Base-by-base conservation (phyloP, 2,888 invertebrate genomes). In the Sminthurinus aureus region DNA sequence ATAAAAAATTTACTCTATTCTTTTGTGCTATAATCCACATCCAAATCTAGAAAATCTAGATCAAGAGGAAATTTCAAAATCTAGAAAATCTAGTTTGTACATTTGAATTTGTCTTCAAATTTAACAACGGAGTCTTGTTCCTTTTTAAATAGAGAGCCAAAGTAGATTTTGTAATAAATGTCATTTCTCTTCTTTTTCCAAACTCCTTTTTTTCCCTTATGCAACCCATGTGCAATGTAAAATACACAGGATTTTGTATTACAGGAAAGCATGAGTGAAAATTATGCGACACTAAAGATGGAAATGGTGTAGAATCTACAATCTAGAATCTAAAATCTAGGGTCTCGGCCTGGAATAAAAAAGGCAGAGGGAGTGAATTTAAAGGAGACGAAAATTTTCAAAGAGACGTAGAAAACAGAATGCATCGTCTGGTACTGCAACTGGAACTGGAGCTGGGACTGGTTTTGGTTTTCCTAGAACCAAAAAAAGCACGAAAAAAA, bases 81-180 rank as follows among this genome's bases (percentile, higher is more conserved):
- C 20, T 8, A 71, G 22, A 20, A 12, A 71, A n/a, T 71, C 13
- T 71, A 6, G 9, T 71, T 71, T 71, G 11, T 52, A 13, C 8
- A 22, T 71, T 71, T 71, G 15, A 26, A 8, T 13, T 24, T 20
- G 24, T 26, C 24, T 24, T 24, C 3, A 13, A 71, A 71, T 67
- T 20, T 20, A 67, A 67, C n/a, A 20, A 67, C 4, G n/a, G n/a
- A 75, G 15, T 50, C 38, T 75, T 38, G 38, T 38, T 12, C 50
- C 12, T 75, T 15, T 51, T 58, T 50, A 20, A 76, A 20, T 52
- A 76, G 58, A 76, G 58, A 76, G 20, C n/a, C 52, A 58, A 76
- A 52, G 76, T 51, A 51, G 76, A 76, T 76, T 76, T 76, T 76
- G 58, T 52, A 58, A 52, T 52, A 24, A 76, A 76, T 18, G 50